Conservation (phyloP, 2,113 vertebrate genomes). For the Pachypanchax playfairii region DNA sequence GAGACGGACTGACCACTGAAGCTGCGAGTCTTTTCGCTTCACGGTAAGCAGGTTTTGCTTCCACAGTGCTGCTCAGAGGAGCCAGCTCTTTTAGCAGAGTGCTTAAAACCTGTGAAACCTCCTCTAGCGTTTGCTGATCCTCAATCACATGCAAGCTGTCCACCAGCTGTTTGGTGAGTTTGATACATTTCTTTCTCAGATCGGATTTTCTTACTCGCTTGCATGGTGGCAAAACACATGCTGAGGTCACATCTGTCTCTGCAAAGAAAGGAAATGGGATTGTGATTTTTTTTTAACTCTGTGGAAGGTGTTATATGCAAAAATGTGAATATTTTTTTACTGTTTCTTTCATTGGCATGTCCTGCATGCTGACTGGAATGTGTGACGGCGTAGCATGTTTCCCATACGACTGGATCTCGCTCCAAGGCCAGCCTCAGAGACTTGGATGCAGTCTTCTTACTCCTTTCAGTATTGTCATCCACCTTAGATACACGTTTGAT, state of each 20-base stretch:
- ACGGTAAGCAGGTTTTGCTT: neutral
- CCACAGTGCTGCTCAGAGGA: neutral
- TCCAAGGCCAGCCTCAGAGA: constrained; percentile 24
- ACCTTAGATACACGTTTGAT: constrained; percentile 2
- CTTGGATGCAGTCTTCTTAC: constrained; percentile 24
- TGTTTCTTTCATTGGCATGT: constrained; percentile 14
- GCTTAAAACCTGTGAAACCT: constrained; percentile 10
- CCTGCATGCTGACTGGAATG: constrained; percentile 20
- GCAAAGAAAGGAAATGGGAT: neutral
- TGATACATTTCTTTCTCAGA: constrained; percentile 27
- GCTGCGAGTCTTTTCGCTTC: neutral
- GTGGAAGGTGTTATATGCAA: neutral
- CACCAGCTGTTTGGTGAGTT: constrained; percentile 21
- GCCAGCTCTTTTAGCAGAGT: constrained; percentile 11
- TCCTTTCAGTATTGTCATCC: constrained; percentile 14
- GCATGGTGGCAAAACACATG: neutral
- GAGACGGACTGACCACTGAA: neutral
- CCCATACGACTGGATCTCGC: constrained; percentile 28
- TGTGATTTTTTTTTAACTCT: neutral
- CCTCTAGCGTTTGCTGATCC: constrained; percentile 7
- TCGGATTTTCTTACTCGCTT: constrained; percentile 13
- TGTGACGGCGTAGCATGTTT: constrained; percentile 18
- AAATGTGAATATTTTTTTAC: neutral
- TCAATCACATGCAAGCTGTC: constrained; percentile 5
- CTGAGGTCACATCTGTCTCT: neutral